Evolutionary conservation across 64 coral and sea anemone genomes (phyloP).

Genomic region (Montipora capricornis): DNA sequence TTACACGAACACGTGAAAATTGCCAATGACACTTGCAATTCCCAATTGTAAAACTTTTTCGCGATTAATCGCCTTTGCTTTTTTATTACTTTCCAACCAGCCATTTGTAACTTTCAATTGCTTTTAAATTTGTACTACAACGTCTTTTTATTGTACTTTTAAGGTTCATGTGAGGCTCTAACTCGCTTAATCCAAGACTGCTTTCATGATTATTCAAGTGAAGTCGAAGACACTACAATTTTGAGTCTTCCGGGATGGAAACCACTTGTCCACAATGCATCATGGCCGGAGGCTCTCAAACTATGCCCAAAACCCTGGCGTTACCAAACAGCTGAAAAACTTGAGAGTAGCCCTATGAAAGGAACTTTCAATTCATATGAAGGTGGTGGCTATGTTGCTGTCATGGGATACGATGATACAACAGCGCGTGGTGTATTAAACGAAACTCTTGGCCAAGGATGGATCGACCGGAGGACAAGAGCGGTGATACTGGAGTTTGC

Average conservation of each 20-base stretch:
- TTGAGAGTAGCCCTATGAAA: neutral
- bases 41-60: too few relatives aligned
- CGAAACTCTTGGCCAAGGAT: neutral
- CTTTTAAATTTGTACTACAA: neutral
- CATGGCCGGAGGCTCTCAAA: slow-evolving; percentile 4
- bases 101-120: neutral
- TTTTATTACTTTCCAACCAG: neutral
- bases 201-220: neutral
- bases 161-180: neutral
- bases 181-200: slow-evolving; percentile 9
- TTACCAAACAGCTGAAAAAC: slow-evolving; percentile 36
- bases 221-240: slow-evolving; percentile 19
- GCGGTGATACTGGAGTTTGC: slow-evolving; percentile 28
- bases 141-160: neutral
- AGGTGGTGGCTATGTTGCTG: slow-evolving; percentile 29
- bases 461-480: slow-evolving; percentile 18
- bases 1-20: too few relatives aligned
- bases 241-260: slow-evolving; percentile 62
- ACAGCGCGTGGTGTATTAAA: neutral
- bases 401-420: neutral
- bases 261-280: slow-evolving; percentile 17
- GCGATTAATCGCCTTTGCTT: too few relatives aligned
- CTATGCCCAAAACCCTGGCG: slow-evolving; percentile 66
- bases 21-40: too few relatives aligned
- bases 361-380: slow-evolving; percentile 4